Evolutionary conservation across 2,888 invertebrate genomes (phyloP), one percentile per base, ranked within the genome.

Genomic region (Dolomedes plantarius): DNA sequence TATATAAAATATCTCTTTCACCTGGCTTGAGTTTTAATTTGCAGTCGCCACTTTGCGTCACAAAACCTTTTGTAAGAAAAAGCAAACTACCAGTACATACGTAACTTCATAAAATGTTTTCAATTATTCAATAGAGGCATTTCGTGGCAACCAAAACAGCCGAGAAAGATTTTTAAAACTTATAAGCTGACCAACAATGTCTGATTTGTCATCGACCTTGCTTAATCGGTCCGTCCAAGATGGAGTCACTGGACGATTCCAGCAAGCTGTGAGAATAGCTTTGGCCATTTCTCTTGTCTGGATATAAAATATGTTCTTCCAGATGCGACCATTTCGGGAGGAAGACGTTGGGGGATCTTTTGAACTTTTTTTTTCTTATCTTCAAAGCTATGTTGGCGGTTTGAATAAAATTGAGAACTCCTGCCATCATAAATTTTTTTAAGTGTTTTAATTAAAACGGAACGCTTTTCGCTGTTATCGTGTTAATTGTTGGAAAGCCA

Each of bases 291-390:
- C 83, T 85, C 83, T 85, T 85, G 83, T 85, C 83, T 85, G 36
- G 73, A 68, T 77, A 85, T 85, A 85, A 85, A 85, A 85, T 85
- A 85, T 85, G 83, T 85, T 85, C 83, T 85, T 85, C 77, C 83
- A 85, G 77, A 85, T 78, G 83, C 68, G 73, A 41, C 77, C 73
- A 78, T 73, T 77, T 65, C 83, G 28, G 67, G 68, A 39, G 56
- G 16, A 56, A 23, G 23, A 19, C 5, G 23, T 23, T 3, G 23
- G 56, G 56, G 23, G 23, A 23, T 56, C 56, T 19, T 56, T 56
- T 56, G 19, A 23, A 6, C 2, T 56, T 56, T 73, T 80, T 39
- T 46, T 23, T 62, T 67, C 72, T 32, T 27, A 2, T 11, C 32
- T 19, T 27, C 28, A 19, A 39, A n/a, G 36, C 29, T 41, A 28